phyloP scores from a whole-genome alignment of 2,113 vertebrate species.

The Salvelinus alpinus region DNA sequence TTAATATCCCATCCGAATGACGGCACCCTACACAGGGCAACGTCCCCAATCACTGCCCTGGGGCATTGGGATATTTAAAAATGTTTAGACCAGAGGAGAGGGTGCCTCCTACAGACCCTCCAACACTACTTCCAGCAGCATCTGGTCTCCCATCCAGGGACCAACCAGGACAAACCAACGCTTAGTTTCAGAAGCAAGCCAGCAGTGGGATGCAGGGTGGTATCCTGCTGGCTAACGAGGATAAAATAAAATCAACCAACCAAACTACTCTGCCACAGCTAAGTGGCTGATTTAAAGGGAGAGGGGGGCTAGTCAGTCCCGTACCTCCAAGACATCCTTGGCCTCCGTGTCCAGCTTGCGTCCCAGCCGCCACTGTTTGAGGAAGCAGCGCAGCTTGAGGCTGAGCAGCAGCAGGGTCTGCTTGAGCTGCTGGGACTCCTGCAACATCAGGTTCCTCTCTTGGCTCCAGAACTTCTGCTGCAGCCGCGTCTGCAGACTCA shows the following conservation, averaged over 20 bases:
- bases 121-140: no score
- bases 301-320: not conserved
- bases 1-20: no score
- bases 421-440: constrained; percentile 94
- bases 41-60: no score
- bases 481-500: constrained; percentile 88
- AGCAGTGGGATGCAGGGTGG: not conserved
- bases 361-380: constrained; percentile 93
- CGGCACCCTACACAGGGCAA: no score
- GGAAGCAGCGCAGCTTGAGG: constrained; percentile 97
- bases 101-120: no score
- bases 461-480: constrained; percentile 96
- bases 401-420: constrained; percentile 91
- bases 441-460: constrained; percentile 90
- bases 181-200: not conserved
- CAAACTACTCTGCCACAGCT: no score
- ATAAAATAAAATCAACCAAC: not conserved
- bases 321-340: constrained; percentile 91
- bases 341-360: constrained; percentile 83
- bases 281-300: not conserved
- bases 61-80: no score
- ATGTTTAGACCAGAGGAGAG: no score
- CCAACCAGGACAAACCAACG: no score
- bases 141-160: no score
- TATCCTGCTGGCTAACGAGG: no score